Evolutionary conservation across 1,140 invertebrate genomes (phyloP).

Genomic region (Pararge aegeria): DNA sequence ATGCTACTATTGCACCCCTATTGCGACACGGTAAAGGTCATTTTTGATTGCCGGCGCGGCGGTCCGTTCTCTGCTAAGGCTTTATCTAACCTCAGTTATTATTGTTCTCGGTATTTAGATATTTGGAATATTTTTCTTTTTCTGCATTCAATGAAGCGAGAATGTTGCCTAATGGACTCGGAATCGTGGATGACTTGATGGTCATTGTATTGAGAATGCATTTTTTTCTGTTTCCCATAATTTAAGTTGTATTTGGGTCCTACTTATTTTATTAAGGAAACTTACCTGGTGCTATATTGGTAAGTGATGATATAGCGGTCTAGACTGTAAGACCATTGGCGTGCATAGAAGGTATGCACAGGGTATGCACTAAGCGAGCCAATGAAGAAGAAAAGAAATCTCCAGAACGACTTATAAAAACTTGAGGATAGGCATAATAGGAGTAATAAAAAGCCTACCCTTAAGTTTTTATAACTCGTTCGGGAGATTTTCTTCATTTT

Average conservation of each 20-base stretch:
- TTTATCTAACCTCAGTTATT: constrained; percentile 5
- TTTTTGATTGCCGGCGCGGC: constrained; percentile 23
- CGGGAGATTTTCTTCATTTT: too few species aligned
- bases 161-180: constrained; percentile 10
- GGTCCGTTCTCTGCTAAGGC: background rate
- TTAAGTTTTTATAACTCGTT: too few species aligned
- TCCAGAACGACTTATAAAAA: too few species aligned
- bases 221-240: background rate
- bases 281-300: background rate
- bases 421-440: too few species aligned
- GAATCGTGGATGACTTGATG: constrained; percentile 8
- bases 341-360: too few species aligned
- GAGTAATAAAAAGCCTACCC: too few species aligned
- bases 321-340: too few species aligned
- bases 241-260: background rate
- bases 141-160: constrained; percentile 2
- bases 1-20: constrained; percentile 27
- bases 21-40: constrained; percentile 27
- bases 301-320: too few species aligned
- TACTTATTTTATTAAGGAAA: background rate
- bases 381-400: too few species aligned
- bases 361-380: too few species aligned
- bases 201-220: background rate
- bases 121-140: constrained; percentile 20
- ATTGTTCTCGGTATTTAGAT: constrained; percentile 3